Evolutionary conservation across 1,140 invertebrate genomes (phyloP), one percentile per base, ranked within the genome.

Genomic region (Ceratitis capitata): DNA sequence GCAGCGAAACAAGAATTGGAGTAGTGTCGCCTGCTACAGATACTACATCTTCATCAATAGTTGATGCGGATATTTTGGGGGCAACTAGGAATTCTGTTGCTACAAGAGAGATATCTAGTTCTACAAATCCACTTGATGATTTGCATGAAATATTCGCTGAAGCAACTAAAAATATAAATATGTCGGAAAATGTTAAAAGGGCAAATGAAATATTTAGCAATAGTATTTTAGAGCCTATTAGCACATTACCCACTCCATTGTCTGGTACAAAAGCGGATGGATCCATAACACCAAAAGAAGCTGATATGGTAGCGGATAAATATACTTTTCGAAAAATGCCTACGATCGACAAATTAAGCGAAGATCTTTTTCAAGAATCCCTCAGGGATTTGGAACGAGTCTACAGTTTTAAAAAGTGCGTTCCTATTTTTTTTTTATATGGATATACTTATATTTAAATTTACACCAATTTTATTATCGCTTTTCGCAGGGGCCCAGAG

Each of bases 401-500:
- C 85, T n/a, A 82, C 19, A 91, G 86, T 69, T 91, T 91, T 49
- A 91, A 91, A 74, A 91, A 90, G 87, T 86, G 32, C 69, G 84
- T 78, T 51, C 84, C 45, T 47, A 47, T 14, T 47, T 9, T 14
- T 9, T 47, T 47, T 47, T 14, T 47, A 9, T 47, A 47, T 9
- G 45, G 14, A 9, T 14, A 47, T 9, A 47, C 45, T 47, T 14
- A 1, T 14, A 47, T 47, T 47, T 7, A n/a, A n/a, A n/a, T 47
- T 9, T 47, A 47, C 7, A 47, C 45, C 45, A 19, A 53, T 84
- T 61, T 19, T 53, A 39, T 61, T 74, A 56, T 86, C 19, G 45
- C 84, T 19, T 86, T 85, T 90, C 89, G 58, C 87, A 95, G 95
- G 88, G 89, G 92, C 86, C 88, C 93, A 32, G 94, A 94, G 86